Conservation (phyloP, 1,140 invertebrate species). For the Theocolax elegans region DNA sequence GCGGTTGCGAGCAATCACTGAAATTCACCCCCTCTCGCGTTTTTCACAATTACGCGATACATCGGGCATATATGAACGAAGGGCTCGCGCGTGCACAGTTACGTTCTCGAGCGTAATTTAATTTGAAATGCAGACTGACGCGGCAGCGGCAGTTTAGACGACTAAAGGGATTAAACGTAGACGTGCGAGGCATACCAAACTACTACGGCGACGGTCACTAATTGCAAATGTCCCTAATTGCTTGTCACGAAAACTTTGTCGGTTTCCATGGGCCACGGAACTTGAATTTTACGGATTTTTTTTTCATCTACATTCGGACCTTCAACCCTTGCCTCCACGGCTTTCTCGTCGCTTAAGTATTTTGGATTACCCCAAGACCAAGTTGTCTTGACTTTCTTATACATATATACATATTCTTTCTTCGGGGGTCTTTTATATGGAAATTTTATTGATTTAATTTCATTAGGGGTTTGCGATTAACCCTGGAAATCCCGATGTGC, state of each 20-base stretch:
- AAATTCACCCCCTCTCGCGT: conserved; percentile 6
- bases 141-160: conserved; percentile 49
- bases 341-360: neutral
- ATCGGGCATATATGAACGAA: neutral
- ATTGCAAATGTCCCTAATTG: conserved; percentile 60
- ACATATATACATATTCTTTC: no score
- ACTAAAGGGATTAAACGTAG: conserved; percentile 55
- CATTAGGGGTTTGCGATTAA: no score
- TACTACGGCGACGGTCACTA: conserved; percentile 41
- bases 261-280: no score
- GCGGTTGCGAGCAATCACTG: neutral
- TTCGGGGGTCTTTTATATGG: no score
- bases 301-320: neutral
- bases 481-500: no score
- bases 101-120: conserved; percentile 46
- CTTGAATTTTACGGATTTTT: neutral
- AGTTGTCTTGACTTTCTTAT: no score
- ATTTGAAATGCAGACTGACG: conserved; percentile 60
- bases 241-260: conserved; percentile 52
- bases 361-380: no score
- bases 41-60: conserved; percentile 8
- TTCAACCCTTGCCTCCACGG: neutral
- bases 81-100: neutral
- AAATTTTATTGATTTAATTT: no score
- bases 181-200: conserved; percentile 55